These are phyloP conservation scores for Salvelinus namaycush DNA, from an alignment of 2,113 vertebrate species.

Conservation along the genomic window DNA sequence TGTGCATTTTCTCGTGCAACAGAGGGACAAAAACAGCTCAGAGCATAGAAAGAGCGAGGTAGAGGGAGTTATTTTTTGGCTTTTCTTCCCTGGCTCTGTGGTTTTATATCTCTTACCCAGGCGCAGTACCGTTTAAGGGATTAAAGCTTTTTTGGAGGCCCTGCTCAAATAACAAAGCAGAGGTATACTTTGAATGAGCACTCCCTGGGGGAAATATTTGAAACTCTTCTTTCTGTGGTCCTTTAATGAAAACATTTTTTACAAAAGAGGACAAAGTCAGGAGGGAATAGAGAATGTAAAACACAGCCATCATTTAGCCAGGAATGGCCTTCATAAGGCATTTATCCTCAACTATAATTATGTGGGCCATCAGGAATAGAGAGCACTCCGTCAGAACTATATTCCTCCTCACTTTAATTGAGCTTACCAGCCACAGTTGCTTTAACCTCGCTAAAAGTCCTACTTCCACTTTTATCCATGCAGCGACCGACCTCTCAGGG, in stretches of 20 bases:
- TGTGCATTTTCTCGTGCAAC: constrained; percentile 6
- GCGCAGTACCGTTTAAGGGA: constrained; percentile 61
- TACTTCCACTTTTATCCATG: constrained; percentile 39
- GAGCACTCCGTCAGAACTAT: constrained; percentile 44
- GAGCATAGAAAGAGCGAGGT: not conserved
- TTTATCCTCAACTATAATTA: constrained; percentile 70
- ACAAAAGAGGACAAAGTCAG: constrained; percentile 49
- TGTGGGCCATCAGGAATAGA: constrained; percentile 58
- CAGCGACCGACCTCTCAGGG: constrained; percentile 36
- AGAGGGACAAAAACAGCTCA: constrained; percentile 34
- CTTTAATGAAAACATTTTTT: constrained; percentile 38
- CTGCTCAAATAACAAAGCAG: constrained; percentile 65
- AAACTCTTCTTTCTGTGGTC: constrained; percentile 54
- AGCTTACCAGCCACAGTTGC: constrained; percentile 24
- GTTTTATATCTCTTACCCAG: constrained; percentile 53
- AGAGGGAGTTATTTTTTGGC: not conserved
- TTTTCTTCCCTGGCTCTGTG: constrained; percentile 46
- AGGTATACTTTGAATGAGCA: constrained; percentile 58
- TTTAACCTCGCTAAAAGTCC: constrained; percentile 24
- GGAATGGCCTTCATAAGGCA: constrained; percentile 55
- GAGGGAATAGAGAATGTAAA: constrained; percentile 53
- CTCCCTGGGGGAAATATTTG: constrained; percentile 67
- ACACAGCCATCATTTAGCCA: constrained; percentile 52
- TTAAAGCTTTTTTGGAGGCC: constrained; percentile 58
- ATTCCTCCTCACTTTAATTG: constrained; percentile 35